Evolutionary conservation across 2,797 vertebrate genomes (phyloP).

Genomic region (Benthosema pterotum): DNA sequence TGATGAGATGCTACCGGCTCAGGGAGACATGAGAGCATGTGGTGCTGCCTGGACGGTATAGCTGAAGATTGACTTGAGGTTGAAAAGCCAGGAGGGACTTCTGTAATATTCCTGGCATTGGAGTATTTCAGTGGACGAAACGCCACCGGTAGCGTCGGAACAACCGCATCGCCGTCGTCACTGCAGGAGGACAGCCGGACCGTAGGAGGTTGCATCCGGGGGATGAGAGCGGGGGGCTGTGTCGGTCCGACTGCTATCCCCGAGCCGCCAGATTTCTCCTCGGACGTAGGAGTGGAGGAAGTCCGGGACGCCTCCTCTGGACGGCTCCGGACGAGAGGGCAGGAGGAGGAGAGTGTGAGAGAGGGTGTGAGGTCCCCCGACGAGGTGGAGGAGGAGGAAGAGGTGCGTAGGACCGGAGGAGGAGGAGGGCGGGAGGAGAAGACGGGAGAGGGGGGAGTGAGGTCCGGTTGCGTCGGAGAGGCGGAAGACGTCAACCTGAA

Average conservation of each 20-base stretch:
- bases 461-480: conserved; percentile 61
- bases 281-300: conserved; percentile 9
- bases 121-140: conserved; percentile 32
- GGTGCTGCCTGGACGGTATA: not conserved
- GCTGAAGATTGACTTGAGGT: not conserved
- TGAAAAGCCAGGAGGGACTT: not conserved
- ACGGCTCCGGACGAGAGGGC: conserved; percentile 6
- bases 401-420: conserved; percentile 7
- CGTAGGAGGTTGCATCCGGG: not conserved
- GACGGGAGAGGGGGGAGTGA: conserved; percentile 59
- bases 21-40: not conserved
- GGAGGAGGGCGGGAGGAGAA: no score
- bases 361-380: conserved; percentile 68
- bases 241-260: not conserved
- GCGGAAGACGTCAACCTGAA: conserved; percentile 51
- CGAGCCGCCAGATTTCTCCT: not conserved
- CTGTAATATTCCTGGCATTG: not conserved
- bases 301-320: conserved; percentile 7
- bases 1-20: not conserved
- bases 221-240: not conserved
- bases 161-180: not conserved
- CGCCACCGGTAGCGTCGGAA: conserved; percentile 16
- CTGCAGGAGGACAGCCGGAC: conserved; percentile 3
- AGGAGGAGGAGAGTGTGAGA: conserved; percentile 29
- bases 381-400: conserved; percentile 45